Percentiles rank a stretch among this genome's conserved stretches.
phyloP scores from a whole-genome alignment of 2,113 vertebrate species.

The Myxocyprinus asiaticus region DNA sequence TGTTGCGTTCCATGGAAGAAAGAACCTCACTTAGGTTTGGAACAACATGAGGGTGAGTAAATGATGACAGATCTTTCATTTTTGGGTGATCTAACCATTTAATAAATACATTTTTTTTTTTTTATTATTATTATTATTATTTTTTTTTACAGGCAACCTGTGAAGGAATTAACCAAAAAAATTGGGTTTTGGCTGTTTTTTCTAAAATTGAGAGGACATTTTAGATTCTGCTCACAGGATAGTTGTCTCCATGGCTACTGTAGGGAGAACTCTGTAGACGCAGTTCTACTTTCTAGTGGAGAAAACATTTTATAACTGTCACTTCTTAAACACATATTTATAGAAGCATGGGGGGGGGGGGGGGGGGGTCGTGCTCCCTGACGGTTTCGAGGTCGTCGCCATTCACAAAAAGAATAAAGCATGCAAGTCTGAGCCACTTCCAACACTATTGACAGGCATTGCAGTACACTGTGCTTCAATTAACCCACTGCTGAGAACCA shows the following conservation, averaged over 20 bases:
- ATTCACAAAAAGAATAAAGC: slow-evolving; percentile 60
- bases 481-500: slow-evolving; percentile 68
- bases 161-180: slow-evolving; percentile 2
- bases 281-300: slow-evolving; percentile 36
- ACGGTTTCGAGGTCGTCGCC: slow-evolving; percentile 52
- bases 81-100: neutral
- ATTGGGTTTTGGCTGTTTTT: slow-evolving; percentile 11
- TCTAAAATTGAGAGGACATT: slow-evolving; percentile 18
- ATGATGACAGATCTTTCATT: too few species aligned
- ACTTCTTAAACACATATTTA: slow-evolving; percentile 44
- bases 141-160: slow-evolving; percentile 24
- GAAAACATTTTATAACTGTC: slow-evolving; percentile 25
- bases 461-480: slow-evolving; percentile 60
- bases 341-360: slow-evolving; percentile 40
- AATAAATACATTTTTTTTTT: too few species aligned
- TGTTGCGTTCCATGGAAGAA: too few species aligned
- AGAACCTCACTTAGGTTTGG: too few species aligned
- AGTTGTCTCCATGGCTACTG: slow-evolving; percentile 47
- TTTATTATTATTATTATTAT: too few species aligned
- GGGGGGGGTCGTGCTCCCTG: slow-evolving; percentile 33
- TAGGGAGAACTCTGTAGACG: slow-evolving; percentile 26
- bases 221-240: slow-evolving; percentile 45
- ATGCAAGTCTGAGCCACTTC: neutral
- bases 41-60: too few species aligned
- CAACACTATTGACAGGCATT: slow-evolving; percentile 41